A percentile compares a stretch with the other conserved stretches of the same genome.
Evolutionary conservation across 2,888 invertebrate species (phyloP).

Genomic region (Drosophila paramelanica): DNA sequence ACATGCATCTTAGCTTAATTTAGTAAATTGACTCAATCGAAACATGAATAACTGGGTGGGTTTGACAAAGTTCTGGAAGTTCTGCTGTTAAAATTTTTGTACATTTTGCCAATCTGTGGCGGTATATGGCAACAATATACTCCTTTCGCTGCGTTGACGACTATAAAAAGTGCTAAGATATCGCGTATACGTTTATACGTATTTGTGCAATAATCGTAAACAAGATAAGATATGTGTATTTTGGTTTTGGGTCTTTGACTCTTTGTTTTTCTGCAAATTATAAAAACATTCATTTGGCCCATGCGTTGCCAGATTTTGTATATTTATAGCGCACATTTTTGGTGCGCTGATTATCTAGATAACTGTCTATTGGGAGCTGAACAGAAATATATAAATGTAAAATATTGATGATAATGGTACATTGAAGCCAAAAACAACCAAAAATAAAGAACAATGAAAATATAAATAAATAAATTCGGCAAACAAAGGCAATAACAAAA

Average conservation of each 20-base stretch:
- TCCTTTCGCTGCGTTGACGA: too few species aligned
- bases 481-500: constrained; percentile 6
- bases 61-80: too few species aligned
- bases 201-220: constrained; percentile 51
- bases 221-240: constrained; percentile 51
- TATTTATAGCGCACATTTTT: not conserved
- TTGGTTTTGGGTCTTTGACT: constrained; percentile 60
- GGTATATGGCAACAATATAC: too few species aligned
- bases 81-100: too few species aligned
- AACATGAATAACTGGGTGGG: too few species aligned
- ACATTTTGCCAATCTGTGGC: too few species aligned
- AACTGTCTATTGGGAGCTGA: not conserved
- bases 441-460: not conserved
- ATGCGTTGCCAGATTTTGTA: constrained; percentile 8
- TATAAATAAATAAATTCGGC: not conserved
- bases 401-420: constrained; percentile 43
- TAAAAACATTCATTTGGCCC: constrained; percentile 54
- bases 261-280: constrained; percentile 43
- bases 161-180: too few species aligned
- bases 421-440: constrained; percentile 36
- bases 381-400: constrained; percentile 43
- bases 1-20: too few species aligned
- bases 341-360: not conserved
- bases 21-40: too few species aligned
- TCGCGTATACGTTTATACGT: not conserved